Evolutionary conservation across 2,113 vertebrate genomes (phyloP).

Genomic region (Sander lucioperca): DNA sequence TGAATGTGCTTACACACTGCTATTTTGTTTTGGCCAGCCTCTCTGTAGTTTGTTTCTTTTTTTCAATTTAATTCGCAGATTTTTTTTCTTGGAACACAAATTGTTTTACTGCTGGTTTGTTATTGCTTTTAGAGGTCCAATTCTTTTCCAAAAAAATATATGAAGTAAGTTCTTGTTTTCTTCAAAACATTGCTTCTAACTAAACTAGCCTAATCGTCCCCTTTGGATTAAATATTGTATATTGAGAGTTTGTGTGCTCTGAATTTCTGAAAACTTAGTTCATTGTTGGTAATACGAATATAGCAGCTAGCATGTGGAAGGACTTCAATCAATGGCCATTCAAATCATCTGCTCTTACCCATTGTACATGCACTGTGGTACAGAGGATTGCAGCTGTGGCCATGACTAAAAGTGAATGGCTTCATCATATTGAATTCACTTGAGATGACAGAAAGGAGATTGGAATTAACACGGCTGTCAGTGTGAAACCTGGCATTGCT

Average conservation of each 20-base stretch:
- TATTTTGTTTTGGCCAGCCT: neutral
- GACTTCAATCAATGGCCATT: neutral
- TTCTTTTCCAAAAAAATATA: neutral
- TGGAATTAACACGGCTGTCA: neutral
- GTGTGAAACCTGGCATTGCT: neutral
- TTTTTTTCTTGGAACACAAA: conserved; percentile 2
- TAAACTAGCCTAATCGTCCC: neutral
- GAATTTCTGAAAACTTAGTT: neutral
- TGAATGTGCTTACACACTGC: neutral
- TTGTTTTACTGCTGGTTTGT: neutral
- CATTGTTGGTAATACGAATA: neutral
- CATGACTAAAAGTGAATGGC: neutral
- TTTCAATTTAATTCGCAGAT: conserved; percentile 6
- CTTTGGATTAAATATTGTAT: neutral
- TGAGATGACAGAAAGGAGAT: neutral
- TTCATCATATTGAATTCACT: neutral
- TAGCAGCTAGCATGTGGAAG: neutral
- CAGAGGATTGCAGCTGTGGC: neutral
- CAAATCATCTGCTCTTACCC: neutral
- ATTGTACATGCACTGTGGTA: neutral
- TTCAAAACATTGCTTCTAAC: neutral
- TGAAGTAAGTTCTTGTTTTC: conserved; percentile 15
- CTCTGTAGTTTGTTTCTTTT: neutral
- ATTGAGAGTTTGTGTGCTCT: neutral
- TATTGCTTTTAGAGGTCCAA: conserved; percentile 45